Base-by-base conservation (phyloP, 2,888 invertebrate species). In the Serripes groenlandicus region DNA sequence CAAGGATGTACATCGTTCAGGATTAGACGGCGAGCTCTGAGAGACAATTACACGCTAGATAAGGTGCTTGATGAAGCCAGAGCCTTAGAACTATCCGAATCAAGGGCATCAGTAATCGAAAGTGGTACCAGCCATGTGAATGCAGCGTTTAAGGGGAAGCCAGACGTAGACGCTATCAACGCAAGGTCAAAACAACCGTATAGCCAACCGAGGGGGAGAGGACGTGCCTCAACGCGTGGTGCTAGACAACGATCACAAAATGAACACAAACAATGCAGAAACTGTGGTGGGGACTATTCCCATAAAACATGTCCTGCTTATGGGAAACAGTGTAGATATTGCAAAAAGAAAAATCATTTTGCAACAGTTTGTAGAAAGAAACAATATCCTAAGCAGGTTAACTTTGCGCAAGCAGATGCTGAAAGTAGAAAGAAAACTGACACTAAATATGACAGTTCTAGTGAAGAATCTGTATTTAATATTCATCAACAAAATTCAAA, bases 21-120 rank as follows among this genome's bases (percentile, higher is more conserved):
- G 5, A 42, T 78, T 0, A 32, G 74, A 15, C 49, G 81, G 11
- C 23, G 78, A 9, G 78, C 78, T 11, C 34, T 78, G n/a, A n/a
- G n/a, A n/a, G n/a, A n/a, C n/a, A n/a, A n/a, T n/a, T n/a, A n/a
- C n/a, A n/a, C n/a, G n/a, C n/a, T n/a, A n/a, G n/a, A n/a, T n/a
- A n/a, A n/a, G n/a, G n/a, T n/a, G n/a, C n/a, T n/a, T n/a, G n/a
- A n/a, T n/a, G n/a, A 78, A 32, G 71, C 78, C 1, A 28, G 78
- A 11, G 73, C 81, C 3, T 37, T 81, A 2, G 81, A 81, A 62
- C 42, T 81, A 0, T 77, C 81, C 5, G 81, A 81, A 62, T n/a
- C 26, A 0, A 58, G 77, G 32, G 74, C 81, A 21, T 28, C 69
- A 3, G 77, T 52, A n/a, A 81, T 81, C 34, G 81, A 76, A 54